These are phyloP conservation scores for Himalopsyche anomala DNA, from an alignment of 2,888 invertebrate species.

Conservation along the genomic window DNA sequence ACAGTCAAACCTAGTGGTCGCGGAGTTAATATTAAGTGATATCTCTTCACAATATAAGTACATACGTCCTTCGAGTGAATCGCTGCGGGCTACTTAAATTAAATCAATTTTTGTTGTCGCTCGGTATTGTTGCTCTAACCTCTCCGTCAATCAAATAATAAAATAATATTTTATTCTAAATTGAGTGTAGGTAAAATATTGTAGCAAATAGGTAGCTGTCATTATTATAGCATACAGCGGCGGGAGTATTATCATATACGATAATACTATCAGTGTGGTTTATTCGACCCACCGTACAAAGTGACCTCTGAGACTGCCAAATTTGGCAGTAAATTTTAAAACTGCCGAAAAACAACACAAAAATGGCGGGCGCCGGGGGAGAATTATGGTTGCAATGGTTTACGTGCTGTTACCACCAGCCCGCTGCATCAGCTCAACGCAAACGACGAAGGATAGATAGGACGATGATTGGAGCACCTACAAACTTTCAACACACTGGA, in stretches of 20 bases:
- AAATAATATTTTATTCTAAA: neutral
- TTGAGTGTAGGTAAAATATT: neutral
- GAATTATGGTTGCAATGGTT: constrained; percentile 79
- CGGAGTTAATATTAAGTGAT: neutral
- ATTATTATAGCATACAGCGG: neutral
- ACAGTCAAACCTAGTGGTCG: constrained; percentile 2
- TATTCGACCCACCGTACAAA: neutral
- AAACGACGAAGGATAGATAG: constrained; percentile 89
- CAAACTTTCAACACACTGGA: constrained; percentile 96
- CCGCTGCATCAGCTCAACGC: constrained; percentile 84
- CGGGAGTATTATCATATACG: neutral
- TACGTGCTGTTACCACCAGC: constrained; percentile 91
- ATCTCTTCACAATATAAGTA: neutral
- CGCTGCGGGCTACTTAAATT: constrained; percentile 9
- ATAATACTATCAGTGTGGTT: neutral
- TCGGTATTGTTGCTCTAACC: neutral
- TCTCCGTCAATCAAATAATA: neutral
- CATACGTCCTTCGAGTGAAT: constrained; percentile 5
- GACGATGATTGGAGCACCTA: constrained; percentile 96
- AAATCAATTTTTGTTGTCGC: constrained; percentile 38
- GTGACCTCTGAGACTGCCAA: neutral
- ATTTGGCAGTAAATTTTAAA: constrained; percentile 36
- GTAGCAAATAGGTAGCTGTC: neutral
- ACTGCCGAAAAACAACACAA: constrained; percentile 46
- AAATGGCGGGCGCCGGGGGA: constrained; percentile 58